phyloP scores from a whole-genome alignment of 2,888 invertebrate species.

The Andrena fulva region DNA sequence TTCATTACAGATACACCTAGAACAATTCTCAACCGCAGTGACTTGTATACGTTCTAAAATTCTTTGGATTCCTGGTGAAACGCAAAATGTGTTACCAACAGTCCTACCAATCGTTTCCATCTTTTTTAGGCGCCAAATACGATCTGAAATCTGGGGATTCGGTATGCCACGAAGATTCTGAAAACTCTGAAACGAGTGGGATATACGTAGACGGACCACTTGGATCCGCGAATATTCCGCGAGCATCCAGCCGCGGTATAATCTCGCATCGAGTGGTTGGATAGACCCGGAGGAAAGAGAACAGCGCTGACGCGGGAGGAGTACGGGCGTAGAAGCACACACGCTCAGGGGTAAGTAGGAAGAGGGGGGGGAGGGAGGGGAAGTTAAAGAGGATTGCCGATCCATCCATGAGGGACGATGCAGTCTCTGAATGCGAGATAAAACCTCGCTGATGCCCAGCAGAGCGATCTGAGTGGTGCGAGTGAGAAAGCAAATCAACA shows the following conservation, averaged over 20 bases:
- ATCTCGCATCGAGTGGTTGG: slow-evolving; percentile 76
- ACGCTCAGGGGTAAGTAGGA: slow-evolving; percentile 48
- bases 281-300: slow-evolving; percentile 59
- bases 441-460: slow-evolving; percentile 79
- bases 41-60: too few species aligned
- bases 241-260: slow-evolving; percentile 69
- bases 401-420: slow-evolving; percentile 82
- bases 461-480: slow-evolving; percentile 71
- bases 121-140: not conserved
- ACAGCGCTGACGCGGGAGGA: slow-evolving; percentile 36
- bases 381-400: slow-evolving; percentile 83
- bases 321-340: slow-evolving; percentile 50
- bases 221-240: slow-evolving; percentile 62
- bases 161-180: not conserved
- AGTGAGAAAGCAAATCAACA: slow-evolving; percentile 66
- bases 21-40: too few species aligned
- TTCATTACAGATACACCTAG: too few species aligned
- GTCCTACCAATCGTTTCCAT: too few species aligned
- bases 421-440: slow-evolving; percentile 81
- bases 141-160: not conserved
- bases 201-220: slow-evolving; percentile 16
- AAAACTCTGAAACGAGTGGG: not conserved
- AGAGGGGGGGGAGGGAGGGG: slow-evolving; percentile 50
- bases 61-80: too few species aligned
- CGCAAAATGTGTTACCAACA: too few species aligned